Conservation (phyloP, 2,113 vertebrate genomes). For the Herpetotheres cachinnans region DNA sequence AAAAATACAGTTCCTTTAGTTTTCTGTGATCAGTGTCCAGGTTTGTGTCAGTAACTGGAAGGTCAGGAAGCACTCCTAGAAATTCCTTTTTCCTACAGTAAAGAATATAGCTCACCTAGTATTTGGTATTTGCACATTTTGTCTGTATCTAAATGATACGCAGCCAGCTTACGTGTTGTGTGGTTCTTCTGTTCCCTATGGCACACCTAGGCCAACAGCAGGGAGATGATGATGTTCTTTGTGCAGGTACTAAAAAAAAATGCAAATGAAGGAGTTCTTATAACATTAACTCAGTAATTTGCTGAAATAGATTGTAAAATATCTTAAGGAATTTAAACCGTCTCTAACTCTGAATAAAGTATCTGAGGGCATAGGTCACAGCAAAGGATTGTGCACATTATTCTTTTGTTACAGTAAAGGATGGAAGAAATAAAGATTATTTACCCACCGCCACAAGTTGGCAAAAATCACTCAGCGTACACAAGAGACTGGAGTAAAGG, state of each 20-base stretch:
- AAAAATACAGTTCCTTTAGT: not conserved
- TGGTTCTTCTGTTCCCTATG: not conserved
- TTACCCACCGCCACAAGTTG: not conserved
- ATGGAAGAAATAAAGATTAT: not conserved
- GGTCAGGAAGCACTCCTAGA: not conserved
- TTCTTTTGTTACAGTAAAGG: not conserved
- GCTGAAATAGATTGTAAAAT: not conserved
- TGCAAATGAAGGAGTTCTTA: not conserved
- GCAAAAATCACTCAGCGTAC: not conserved
- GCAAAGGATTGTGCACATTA: not conserved
- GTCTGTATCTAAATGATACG: not conserved
- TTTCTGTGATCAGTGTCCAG: not conserved
- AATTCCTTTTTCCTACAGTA: not conserved
- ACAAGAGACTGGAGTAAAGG: not conserved
- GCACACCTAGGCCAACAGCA: not conserved
- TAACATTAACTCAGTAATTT: not conserved
- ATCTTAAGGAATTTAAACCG: not conserved
- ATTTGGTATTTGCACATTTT: not conserved
- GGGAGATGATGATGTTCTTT: not conserved
- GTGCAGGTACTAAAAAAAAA: not conserved
- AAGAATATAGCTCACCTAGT: not conserved
- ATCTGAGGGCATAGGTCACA: not conserved
- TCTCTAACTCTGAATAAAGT: not conserved
- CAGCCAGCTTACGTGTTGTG: not conserved
- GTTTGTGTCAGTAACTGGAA: not conserved